These are phyloP conservation scores for Bergia sp. DNA, from an alignment of 92 coral and sea anemone species.

Conservation along the genomic window DNA sequence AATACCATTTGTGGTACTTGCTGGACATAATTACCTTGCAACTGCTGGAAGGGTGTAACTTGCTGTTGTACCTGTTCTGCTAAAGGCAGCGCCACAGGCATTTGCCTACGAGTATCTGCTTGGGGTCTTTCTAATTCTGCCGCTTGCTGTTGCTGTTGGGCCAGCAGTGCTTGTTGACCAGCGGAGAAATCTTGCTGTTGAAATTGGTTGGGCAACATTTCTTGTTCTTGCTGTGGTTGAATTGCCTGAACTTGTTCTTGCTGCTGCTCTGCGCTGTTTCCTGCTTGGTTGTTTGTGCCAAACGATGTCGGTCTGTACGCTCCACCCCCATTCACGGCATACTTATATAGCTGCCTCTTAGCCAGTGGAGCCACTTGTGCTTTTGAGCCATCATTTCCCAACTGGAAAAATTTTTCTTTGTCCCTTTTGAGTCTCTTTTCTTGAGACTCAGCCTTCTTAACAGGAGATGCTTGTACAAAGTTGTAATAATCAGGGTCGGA, in stretches of 20 bases:
- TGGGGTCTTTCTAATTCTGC: conserved; percentile 12
- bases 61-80: conserved; percentile 8
- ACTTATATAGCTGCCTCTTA: conserved; percentile 31
- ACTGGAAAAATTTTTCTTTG: background rate
- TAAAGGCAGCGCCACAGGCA: conserved; percentile 8
- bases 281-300: background rate
- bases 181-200: conserved; percentile 9
- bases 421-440: conserved; percentile 12
- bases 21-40: conserved; percentile 7
- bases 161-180: conserved; percentile 40
- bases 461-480: background rate
- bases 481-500: background rate
- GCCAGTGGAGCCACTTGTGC: background rate
- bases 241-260: background rate
- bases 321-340: background rate
- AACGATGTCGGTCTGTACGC: background rate
- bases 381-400: background rate
- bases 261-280: background rate
- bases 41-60: conserved; percentile 31
- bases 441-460: background rate
- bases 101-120: conserved; percentile 25
- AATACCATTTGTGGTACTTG: conserved; percentile 42
- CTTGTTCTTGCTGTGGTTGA: background rate
- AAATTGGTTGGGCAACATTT: conserved; percentile 15
- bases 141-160: conserved; percentile 47